Evolutionary conservation across 2,888 invertebrate genomes (phyloP).

Genomic region (Lithophane ornitopus): DNA sequence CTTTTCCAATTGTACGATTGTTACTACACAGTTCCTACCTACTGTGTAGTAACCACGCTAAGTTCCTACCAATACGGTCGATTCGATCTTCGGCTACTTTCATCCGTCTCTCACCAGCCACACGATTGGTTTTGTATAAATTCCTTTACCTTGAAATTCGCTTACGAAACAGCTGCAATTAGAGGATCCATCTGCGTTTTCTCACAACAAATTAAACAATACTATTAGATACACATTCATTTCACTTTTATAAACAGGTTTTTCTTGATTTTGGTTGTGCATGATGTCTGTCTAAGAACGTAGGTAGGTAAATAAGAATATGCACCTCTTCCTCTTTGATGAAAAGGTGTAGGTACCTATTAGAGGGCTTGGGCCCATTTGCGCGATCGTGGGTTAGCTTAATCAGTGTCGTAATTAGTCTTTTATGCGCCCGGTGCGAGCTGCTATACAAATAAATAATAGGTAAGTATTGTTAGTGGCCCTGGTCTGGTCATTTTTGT

Average conservation of each 20-base stretch:
- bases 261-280: conserved; percentile 10
- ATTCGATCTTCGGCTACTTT: not conserved
- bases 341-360: too few species aligned
- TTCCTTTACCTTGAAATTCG: conserved; percentile 10
- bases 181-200: conserved; percentile 7
- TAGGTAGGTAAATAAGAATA: not conserved
- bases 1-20: not conserved
- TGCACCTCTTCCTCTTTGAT: not conserved
- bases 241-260: conserved; percentile 55
- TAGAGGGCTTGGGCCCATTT: too few species aligned
- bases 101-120: not conserved
- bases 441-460: too few species aligned
- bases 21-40: not conserved
- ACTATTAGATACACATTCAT: conserved; percentile 34
- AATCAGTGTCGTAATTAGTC: too few species aligned
- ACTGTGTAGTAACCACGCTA: too few species aligned
- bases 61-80: not conserved
- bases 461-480: too few species aligned
- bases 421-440: too few species aligned
- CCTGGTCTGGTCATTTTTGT: too few species aligned
- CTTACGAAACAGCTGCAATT: conserved; percentile 9
- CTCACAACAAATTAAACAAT: conserved; percentile 32
- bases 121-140: not conserved
- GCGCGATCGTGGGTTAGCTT: too few species aligned
- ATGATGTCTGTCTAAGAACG: not conserved